Percentiles rank a stretch among this genome's conserved stretches.
Conservation (phyloP, 1,140 invertebrate genomes). For the Drosophila truncata region DNA sequence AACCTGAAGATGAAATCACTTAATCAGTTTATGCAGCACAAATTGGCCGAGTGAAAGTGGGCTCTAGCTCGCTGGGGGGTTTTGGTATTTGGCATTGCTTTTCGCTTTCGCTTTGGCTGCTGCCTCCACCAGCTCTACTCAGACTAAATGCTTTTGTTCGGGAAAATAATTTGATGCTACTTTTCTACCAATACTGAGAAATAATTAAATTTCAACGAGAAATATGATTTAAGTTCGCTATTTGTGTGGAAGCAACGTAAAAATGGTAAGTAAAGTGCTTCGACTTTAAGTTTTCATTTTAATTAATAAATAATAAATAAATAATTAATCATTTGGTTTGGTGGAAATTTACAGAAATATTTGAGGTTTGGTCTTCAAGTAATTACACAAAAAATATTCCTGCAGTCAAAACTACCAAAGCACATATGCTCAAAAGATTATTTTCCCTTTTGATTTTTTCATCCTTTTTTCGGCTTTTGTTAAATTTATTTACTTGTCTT, state of each 20-base stretch:
- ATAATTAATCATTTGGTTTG: too few species aligned
- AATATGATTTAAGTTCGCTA: not conserved
- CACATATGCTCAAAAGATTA: too few species aligned
- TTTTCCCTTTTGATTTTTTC: too few species aligned
- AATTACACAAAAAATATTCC: too few species aligned
- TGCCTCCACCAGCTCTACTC: conserved; percentile 40
- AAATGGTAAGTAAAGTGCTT: not conserved
- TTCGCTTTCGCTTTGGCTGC: conserved; percentile 10
- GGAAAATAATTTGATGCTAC: conserved; percentile 60
- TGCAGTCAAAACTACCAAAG: too few species aligned
- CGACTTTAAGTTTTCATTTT: too few species aligned
- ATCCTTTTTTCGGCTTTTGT: too few species aligned
- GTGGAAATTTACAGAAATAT: too few species aligned
- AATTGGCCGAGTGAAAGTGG: conserved; percentile 20
- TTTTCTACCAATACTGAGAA: not conserved
- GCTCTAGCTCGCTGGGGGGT: conserved; percentile 10
- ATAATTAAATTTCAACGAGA: conserved; percentile 1
- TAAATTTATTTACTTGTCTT: too few species aligned
- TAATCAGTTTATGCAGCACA: conserved; percentile 67
- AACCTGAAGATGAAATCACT: conserved; percentile 60
- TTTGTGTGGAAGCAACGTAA: not conserved
- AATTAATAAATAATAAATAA: too few species aligned
- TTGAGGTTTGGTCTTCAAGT: too few species aligned
- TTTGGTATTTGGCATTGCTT: conserved; percentile 14
- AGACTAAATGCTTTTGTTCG: conserved; percentile 62